A percentile compares a stretch with the other conserved stretches of the same genome.
These are phyloP conservation scores for Hyposoter didymator DNA, from an alignment of 2,888 invertebrate genomes.

Conservation along the genomic window DNA sequence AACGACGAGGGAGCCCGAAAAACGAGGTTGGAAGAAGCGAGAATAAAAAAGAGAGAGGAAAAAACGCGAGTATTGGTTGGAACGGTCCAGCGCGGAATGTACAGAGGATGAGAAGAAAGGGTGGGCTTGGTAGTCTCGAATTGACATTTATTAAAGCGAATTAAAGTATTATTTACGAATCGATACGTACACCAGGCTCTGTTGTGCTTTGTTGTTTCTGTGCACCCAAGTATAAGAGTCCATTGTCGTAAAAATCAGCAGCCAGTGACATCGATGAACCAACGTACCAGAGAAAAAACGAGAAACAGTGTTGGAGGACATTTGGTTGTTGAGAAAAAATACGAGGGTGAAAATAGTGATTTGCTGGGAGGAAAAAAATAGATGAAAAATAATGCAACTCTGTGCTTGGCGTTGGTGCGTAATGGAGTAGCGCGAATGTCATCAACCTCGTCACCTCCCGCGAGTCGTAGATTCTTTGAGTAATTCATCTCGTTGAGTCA, in stretches of 20 bases:
- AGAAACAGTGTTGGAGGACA: not conserved
- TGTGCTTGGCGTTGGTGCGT: not conserved
- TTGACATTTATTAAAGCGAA: conserved; percentile 62
- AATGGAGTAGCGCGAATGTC: conserved; percentile 7
- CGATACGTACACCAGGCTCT: conserved; percentile 20
- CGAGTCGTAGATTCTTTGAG: conserved; percentile 21
- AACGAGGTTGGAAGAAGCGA: conserved; percentile 35
- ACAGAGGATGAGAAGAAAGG: not conserved
- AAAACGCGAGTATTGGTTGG: conserved; percentile 19
- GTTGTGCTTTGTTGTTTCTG: conserved; percentile 2
- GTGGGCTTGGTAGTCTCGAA: conserved; percentile 7
- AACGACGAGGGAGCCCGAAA: conserved; percentile 48
- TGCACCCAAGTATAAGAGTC: conserved; percentile 47
- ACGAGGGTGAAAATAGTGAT: conserved; percentile 1
- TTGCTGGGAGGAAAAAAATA: not conserved
- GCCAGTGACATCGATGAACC: conserved; percentile 16
- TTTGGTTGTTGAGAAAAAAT: not conserved
- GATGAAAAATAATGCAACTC: conserved; percentile 1
- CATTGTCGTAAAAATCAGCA: conserved; percentile 43
- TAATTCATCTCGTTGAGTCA: not conserved
- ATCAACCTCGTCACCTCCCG: conserved; percentile 28
- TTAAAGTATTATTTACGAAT: conserved; percentile 62
- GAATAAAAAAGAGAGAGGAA: conserved; percentile 19
- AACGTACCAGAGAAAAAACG: not conserved
- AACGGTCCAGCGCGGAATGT: conserved; percentile 9